Conservation (phyloP, 2,113 vertebrate genomes). For the Poeciliopsis turrubarensis region DNA sequence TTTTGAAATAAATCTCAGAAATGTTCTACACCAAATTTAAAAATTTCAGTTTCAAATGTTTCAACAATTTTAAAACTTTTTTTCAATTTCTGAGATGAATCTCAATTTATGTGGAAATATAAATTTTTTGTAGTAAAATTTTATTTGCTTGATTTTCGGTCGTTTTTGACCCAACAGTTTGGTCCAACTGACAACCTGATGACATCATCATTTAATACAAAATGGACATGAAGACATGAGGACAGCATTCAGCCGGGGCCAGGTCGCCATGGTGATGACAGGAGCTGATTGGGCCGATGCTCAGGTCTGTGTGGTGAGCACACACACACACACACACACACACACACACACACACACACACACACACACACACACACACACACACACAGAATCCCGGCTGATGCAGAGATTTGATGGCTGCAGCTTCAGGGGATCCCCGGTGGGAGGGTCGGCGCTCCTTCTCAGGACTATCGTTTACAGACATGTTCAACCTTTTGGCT, state of each 20-base stretch:
- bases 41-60: too few relatives aligned
- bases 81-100: too few relatives aligned
- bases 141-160: too few relatives aligned
- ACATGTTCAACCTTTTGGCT: slow-evolving; percentile 41
- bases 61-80: too few relatives aligned
- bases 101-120: too few relatives aligned
- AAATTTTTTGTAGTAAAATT: too few relatives aligned
- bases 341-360: slow-evolving; percentile 12
- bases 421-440: slow-evolving; percentile 51
- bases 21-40: too few relatives aligned
- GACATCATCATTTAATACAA: neutral
- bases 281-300: slow-evolving; percentile 59
- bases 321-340: slow-evolving; percentile 23
- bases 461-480: slow-evolving; percentile 77
- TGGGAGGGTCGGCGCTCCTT: slow-evolving; percentile 60
- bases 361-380: slow-evolving; percentile 7
- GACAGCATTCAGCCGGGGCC: slow-evolving; percentile 13
- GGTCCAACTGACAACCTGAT: too few relatives aligned
- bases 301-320: slow-evolving; percentile 24
- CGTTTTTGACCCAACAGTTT: too few relatives aligned
- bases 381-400: slow-evolving; percentile 39
- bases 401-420: slow-evolving; percentile 50
- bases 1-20: too few relatives aligned
- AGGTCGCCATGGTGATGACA: slow-evolving; percentile 66
- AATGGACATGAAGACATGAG: slow-evolving; percentile 5